phyloP scores from a whole-genome alignment of 2,797 vertebrate genomes.

The Thaleichthys pacificus region DNA sequence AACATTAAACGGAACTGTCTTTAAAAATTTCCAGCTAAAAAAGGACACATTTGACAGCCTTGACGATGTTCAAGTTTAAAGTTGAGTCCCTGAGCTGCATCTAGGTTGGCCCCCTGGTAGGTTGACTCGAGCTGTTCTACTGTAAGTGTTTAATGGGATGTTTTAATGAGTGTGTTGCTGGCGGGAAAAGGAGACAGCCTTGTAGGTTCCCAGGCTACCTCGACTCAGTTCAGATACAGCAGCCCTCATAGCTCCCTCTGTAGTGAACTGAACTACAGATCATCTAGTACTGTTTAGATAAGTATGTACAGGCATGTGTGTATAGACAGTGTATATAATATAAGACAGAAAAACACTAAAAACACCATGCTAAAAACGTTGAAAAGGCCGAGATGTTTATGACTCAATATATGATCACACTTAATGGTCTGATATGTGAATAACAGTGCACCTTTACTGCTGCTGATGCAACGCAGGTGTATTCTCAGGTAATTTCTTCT shows the following conservation, averaged over 20 bases:
- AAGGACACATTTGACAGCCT: constrained; percentile 72
- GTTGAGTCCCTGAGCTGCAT: constrained; percentile 64
- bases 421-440: not conserved
- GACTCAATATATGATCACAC: not conserved
- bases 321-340: too few relatives aligned
- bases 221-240: not conserved
- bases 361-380: not conserved
- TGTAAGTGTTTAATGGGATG: constrained; percentile 64
- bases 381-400: not conserved
- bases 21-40: constrained; percentile 43
- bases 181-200: constrained; percentile 21
- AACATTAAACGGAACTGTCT: constrained; percentile 50
- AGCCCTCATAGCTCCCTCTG: not conserved
- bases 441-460: not conserved
- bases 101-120: constrained; percentile 64
- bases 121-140: constrained; percentile 56
- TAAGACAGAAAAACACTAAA: not conserved
- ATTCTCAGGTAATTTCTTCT: not conserved
- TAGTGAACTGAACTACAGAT: not conserved
- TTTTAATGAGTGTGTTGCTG: constrained; percentile 64
- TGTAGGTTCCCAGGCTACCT: constrained; percentile 1
- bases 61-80: constrained; percentile 74
- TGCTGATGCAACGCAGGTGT: not conserved
- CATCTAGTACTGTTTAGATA: too few relatives aligned
- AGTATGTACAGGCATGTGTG: too few relatives aligned